Conservation (phyloP, 2,113 vertebrate species). For the Chionodraco myersi region DNA sequence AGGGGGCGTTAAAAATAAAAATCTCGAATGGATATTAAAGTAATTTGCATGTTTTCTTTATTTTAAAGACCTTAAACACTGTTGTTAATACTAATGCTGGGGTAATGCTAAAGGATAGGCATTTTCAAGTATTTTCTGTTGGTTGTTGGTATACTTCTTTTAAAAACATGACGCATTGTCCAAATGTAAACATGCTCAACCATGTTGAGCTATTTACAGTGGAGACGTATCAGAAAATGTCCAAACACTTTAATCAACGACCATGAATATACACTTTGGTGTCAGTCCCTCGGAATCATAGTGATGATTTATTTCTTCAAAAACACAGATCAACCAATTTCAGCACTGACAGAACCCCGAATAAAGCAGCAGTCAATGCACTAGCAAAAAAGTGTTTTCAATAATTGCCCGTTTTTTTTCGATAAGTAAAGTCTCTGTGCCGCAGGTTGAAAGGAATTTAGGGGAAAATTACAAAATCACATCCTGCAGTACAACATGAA, state of each 20-base stretch:
- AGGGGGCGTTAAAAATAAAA: background rate
- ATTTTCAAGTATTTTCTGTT: background rate
- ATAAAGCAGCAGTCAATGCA: background rate
- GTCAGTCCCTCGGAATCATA: background rate
- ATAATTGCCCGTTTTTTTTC: slow-evolving; percentile 26
- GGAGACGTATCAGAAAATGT: background rate
- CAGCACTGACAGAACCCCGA: background rate
- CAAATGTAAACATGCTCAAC: no score
- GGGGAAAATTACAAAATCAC: slow-evolving; percentile 1
- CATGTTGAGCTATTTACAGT: background rate
- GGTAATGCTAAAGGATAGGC: background rate
- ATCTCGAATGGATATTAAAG: background rate
- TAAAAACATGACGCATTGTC: no score
- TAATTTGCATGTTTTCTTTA: background rate
- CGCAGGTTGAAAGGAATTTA: slow-evolving; percentile 14
- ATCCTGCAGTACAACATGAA: background rate
- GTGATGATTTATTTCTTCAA: background rate
- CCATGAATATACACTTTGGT: background rate
- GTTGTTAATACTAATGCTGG: no score
- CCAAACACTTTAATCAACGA: background rate
- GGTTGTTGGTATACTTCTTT: background rate
- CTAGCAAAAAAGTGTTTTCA: slow-evolving; percentile 19
- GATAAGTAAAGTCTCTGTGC: slow-evolving; percentile 5
- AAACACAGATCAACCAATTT: background rate
- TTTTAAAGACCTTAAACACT: background rate